A percentile compares a stretch with the other conserved stretches of the same genome.
phyloP scores from a whole-genome alignment of 2,797 vertebrate species.

The Characodon lateralis region DNA sequence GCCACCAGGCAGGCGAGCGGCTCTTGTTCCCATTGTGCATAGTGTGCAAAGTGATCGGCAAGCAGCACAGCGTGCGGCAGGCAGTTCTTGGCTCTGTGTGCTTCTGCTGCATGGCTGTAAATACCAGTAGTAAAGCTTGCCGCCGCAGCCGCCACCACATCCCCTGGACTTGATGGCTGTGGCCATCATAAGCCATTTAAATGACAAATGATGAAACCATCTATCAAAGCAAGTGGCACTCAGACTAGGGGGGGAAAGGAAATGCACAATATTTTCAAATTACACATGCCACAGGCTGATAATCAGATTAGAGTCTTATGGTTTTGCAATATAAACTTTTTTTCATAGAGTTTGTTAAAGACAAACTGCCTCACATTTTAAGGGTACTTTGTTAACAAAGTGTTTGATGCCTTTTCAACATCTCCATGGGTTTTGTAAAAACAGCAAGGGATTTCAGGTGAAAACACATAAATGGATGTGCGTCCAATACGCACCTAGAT shows the following conservation, averaged over 20 bases:
- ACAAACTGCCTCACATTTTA: slow-evolving; percentile 29
- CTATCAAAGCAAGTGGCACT: slow-evolving; percentile 56
- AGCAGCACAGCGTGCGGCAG: slow-evolving; percentile 62
- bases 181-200: slow-evolving; percentile 66
- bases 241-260: slow-evolving; percentile 32
- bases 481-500: no score
- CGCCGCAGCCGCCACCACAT: slow-evolving; percentile 26
- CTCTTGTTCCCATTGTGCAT: slow-evolving; percentile 65
- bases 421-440: no score
- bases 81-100: slow-evolving; percentile 46
- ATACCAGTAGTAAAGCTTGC: slow-evolving; percentile 63
- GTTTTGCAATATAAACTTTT: slow-evolving; percentile 27
- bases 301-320: slow-evolving; percentile 48
- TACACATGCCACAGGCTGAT: slow-evolving; percentile 55
- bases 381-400: background rate
- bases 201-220: slow-evolving; percentile 66
- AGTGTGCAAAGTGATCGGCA: slow-evolving; percentile 65
- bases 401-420: no score
- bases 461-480: no score
- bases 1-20: slow-evolving; percentile 62
- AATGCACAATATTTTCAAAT: slow-evolving; percentile 51
- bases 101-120: slow-evolving; percentile 71
- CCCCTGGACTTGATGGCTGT: slow-evolving; percentile 43
- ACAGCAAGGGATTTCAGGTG: no score
- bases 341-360: slow-evolving; percentile 28